phyloP scores from a whole-genome alignment of 2,888 invertebrate genomes.

The Nomada goodeniana region DNA sequence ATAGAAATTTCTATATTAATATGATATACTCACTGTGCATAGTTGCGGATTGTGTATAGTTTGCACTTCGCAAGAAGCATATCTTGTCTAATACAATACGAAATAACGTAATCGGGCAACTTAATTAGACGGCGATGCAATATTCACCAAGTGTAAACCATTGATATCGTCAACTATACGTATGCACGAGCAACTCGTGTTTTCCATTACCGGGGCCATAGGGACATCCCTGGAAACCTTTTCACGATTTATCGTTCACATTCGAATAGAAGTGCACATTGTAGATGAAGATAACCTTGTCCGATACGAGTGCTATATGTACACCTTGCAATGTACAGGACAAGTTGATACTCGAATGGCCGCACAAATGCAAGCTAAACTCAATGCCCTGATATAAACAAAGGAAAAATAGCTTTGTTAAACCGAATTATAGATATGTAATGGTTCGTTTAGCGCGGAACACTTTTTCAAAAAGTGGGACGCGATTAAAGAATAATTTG shows the following conservation, averaged over 20 bases:
- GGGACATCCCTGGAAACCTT: constrained; percentile 59
- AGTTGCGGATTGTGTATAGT: too few species aligned
- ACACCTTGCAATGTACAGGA: constrained; percentile 34
- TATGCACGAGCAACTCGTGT: background rate
- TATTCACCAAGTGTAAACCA: background rate
- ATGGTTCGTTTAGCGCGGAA: background rate
- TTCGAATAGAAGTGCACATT: constrained; percentile 39
- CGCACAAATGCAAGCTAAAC: constrained; percentile 7
- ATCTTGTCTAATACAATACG: background rate
- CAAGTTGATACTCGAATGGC: constrained; percentile 16
- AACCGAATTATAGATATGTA: background rate
- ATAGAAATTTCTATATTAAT: too few species aligned
- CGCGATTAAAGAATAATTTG: too few species aligned
- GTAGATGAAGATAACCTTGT: constrained; percentile 53
- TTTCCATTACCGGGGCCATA: constrained; percentile 57
- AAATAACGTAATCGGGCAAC: background rate
- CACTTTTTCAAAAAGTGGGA: background rate
- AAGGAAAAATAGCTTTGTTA: background rate
- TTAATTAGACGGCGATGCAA: background rate
- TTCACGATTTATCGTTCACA: constrained; percentile 58
- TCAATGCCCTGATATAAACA: background rate
- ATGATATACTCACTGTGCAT: too few species aligned
- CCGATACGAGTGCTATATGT: constrained; percentile 40
- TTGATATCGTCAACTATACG: constrained; percentile 9
- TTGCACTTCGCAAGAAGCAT: too few species aligned